Evolutionary conservation across 2,888 invertebrate species (phyloP).

Genomic region (Elmis aenea): DNA sequence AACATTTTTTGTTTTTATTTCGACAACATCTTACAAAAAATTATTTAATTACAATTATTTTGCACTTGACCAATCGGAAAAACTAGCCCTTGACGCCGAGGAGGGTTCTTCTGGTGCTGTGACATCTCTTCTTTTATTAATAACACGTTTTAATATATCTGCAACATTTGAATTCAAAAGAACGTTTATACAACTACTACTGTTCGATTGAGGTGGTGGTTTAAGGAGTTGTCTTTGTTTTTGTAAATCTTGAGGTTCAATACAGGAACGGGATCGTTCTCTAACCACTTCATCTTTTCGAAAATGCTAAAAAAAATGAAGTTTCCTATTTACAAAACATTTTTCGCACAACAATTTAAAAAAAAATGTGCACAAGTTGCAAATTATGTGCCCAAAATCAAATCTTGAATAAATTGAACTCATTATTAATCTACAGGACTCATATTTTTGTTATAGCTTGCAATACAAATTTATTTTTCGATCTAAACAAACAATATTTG

Average conservation of each 20-base stretch:
- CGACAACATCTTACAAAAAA: too few relatives aligned
- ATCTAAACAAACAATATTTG: too few relatives aligned
- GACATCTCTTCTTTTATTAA: slow-evolving; percentile 42
- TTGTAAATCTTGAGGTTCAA: slow-evolving; percentile 35
- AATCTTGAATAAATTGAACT: too few relatives aligned
- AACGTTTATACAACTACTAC: slow-evolving; percentile 45
- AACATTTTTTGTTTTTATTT: too few relatives aligned
- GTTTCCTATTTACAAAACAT: too few relatives aligned
- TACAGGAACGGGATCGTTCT: slow-evolving; percentile 40
- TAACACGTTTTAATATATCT: slow-evolving; percentile 44
- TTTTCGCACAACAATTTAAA: too few relatives aligned
- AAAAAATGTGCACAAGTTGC: too few relatives aligned
- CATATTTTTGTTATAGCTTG: too few relatives aligned
- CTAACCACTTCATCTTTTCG: slow-evolving; percentile 35
- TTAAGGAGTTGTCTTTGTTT: slow-evolving; percentile 35
- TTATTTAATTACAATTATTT: slow-evolving; percentile 16
- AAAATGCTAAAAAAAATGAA: slow-evolving; percentile 36
- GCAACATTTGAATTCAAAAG: slow-evolving; percentile 41
- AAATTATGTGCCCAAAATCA: too few relatives aligned
- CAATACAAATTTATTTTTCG: too few relatives aligned
- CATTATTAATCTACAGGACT: too few relatives aligned
- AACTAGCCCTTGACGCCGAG: slow-evolving; percentile 36
- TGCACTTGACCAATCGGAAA: slow-evolving; percentile 40
- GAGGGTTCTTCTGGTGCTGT: slow-evolving; percentile 33
- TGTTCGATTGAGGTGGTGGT: slow-evolving; percentile 31